Evolutionary conservation across 2,888 invertebrate genomes (phyloP), one percentile per base, ranked within the genome.

Genomic region (Drosophila niveifrons): DNA sequence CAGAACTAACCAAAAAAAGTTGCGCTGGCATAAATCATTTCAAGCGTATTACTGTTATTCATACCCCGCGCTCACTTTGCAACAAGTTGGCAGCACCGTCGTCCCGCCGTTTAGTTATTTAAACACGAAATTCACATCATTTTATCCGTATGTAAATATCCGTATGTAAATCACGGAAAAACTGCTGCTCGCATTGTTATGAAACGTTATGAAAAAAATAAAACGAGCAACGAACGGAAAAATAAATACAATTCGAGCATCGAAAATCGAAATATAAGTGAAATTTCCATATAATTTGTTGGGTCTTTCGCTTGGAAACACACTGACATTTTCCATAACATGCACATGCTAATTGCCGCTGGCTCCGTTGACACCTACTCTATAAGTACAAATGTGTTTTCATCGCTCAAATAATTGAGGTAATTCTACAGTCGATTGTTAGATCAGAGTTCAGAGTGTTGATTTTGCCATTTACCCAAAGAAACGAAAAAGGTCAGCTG

Each of bases 401-500:
- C 34, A 48, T 48, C 44, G 18, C 43, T 18, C 59, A 31, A 51
- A 29, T 41, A 53, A 59, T 67, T 59, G 61, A 61, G 67, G 48
- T 43, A 48, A 61, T 59, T 68, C 52, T 15, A 10, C 18, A n/a
- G 51, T 17, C 51, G 15, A 50, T 58, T 61, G 15, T 43, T 18
- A 48, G 48, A 17, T 29, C 48, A 23, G 41, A 51, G 15, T 50
- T 31, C 34, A 39, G 59, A 23, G 6, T 23, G 3, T 63, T 47
- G 63, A 47, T 41, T 63, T 66, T 53, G 63, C 23, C 23, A 72
- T 71, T 58, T 17, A 2, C 17, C 17, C 6, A 23, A 23, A 23
- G n/a, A 18, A 29, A 44, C 17, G 29, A 13, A 56, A 71, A 63
- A 75, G 75, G 75, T 75, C 62, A 75, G 46, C 61, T 47, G n/a